These are phyloP conservation scores for Cephonodes hylas DNA, from an alignment of 2,888 invertebrate species.

Conservation along the genomic window DNA sequence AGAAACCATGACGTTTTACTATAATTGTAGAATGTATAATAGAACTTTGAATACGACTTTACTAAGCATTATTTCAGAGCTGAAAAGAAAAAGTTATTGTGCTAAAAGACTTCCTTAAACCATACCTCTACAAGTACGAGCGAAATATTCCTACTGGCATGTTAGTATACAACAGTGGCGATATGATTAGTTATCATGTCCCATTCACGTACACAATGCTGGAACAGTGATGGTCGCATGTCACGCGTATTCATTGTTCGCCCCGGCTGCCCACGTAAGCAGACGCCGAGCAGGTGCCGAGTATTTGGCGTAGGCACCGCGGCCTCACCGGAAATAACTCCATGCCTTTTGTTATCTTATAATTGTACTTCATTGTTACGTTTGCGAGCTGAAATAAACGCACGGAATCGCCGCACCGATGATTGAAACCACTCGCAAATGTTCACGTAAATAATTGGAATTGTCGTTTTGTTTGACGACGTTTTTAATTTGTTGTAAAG, in stretches of 20 bases:
- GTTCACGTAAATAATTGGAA: not conserved
- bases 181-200: not conserved
- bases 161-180: too few species aligned
- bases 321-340: constrained; percentile 2
- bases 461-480: not conserved
- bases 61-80: too few species aligned
- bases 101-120: too few species aligned
- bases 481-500: too few species aligned
- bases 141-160: too few species aligned
- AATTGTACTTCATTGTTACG: constrained; percentile 53
- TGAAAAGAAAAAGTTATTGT: too few species aligned
- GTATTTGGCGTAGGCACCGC: constrained; percentile 8
- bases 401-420: constrained; percentile 26
- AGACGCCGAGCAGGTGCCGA: not conserved
- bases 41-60: too few species aligned
- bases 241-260: not conserved
- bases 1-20: too few species aligned
- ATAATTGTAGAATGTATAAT: too few species aligned
- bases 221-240: not conserved
- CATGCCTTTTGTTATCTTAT: constrained; percentile 45
- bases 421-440: constrained; percentile 15
- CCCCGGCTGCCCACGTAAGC: constrained; percentile 1
- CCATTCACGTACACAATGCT: not conserved
- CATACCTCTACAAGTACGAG: too few species aligned
- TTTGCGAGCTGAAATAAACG: constrained; percentile 33